Conservation (phyloP, 2,888 invertebrate species). For the Limnephilus lunatus region DNA sequence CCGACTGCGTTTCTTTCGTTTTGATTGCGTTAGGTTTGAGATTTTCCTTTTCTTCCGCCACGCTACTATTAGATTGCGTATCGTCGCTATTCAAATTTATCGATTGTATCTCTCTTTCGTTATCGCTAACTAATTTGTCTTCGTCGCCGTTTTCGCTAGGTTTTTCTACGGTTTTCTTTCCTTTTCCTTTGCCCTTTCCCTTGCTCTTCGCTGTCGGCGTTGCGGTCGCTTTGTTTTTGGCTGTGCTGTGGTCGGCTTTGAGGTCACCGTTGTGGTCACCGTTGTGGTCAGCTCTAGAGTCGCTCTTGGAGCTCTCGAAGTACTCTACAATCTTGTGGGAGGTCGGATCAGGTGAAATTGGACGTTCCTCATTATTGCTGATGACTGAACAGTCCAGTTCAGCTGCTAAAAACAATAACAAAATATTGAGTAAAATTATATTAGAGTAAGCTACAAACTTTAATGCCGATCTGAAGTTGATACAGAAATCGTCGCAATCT, state of each 20-base stretch:
- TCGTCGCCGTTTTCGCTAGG: neutral
- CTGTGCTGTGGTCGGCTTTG: neutral
- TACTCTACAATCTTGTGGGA: conserved; percentile 62
- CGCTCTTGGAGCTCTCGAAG: conserved; percentile 40
- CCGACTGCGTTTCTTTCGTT: neutral
- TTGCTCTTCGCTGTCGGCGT: neutral
- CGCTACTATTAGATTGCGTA: neutral
- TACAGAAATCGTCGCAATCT: too few species aligned
- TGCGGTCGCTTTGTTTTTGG: neutral
- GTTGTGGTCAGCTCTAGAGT: neutral
- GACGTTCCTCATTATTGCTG: conserved; percentile 47
- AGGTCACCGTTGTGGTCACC: neutral
- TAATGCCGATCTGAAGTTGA: too few species aligned
- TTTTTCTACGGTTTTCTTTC: neutral
- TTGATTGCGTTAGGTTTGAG: neutral
- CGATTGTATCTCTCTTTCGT: neutral
- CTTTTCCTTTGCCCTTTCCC: conserved; percentile 57
- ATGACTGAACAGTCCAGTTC: conserved; percentile 8
- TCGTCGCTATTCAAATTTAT: neutral
- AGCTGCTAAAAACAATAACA: conserved; percentile 7
- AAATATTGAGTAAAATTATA: neutral
- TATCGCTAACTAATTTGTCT: neutral
- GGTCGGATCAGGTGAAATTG: conserved; percentile 50
- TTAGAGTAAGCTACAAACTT: too few species aligned
- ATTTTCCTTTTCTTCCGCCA: conserved; percentile 6